Conservation (phyloP, 2,113 vertebrate genomes). For the Sinosuthora webbiana region DNA sequence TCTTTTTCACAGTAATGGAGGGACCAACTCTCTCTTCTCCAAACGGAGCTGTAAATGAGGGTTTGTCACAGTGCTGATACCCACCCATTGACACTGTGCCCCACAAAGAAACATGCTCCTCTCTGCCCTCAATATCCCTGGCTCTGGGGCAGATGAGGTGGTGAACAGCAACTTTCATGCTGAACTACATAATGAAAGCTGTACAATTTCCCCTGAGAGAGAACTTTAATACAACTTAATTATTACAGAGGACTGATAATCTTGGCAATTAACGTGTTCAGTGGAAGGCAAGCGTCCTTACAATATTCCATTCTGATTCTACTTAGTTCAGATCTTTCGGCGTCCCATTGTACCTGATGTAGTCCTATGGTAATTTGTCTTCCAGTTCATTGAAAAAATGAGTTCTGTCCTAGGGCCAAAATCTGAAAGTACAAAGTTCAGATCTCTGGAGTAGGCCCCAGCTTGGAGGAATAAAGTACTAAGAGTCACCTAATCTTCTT, state of each 20-base stretch:
- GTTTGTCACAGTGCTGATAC: background rate
- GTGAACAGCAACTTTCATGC: background rate
- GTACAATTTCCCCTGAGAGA: background rate
- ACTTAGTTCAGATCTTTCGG: background rate
- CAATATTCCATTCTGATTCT: background rate
- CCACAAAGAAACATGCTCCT: background rate
- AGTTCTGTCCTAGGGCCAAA: conserved; percentile 18
- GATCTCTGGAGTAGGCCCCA: background rate
- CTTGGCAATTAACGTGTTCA: background rate
- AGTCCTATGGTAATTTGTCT: background rate
- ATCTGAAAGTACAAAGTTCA: background rate
- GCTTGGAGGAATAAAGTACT: background rate
- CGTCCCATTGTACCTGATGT: background rate
- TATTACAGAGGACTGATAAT: background rate
- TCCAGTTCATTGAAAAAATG: background rate
- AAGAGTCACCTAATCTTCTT: background rate
- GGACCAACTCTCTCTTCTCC: background rate
- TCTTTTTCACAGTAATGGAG: background rate
- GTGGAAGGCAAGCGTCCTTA: background rate
- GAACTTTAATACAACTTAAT: background rate
- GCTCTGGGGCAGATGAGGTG: background rate
- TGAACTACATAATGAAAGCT: background rate
- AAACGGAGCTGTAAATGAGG: background rate
- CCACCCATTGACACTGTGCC: background rate
- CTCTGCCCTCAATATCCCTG: background rate